These are phyloP conservation scores for Lissonota sp. DNA, from an alignment of 2,888 invertebrate species.

Conservation along the genomic window DNA sequence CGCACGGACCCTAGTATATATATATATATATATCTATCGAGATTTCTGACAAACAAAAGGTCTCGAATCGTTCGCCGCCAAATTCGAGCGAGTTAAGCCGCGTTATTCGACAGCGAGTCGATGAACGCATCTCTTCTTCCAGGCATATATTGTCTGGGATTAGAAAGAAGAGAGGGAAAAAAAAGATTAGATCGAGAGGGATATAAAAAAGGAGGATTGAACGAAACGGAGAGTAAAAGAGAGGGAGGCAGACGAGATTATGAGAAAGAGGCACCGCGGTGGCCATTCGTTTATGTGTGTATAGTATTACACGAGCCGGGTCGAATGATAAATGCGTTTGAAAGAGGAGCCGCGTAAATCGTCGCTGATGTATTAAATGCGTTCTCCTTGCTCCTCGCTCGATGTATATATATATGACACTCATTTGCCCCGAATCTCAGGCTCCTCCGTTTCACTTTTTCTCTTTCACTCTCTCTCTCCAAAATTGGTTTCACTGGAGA, in stretches of 20 bases:
- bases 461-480: constrained; percentile 15
- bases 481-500: constrained; percentile 19
- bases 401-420: constrained; percentile 27
- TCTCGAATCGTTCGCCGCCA: background rate
- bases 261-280: constrained; percentile 2
- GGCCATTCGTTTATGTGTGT: background rate
- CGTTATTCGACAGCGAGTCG: no score
- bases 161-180: constrained; percentile 73
- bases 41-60: background rate
- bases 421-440: constrained; percentile 41
- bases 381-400: background rate
- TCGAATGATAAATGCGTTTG: constrained; percentile 54
- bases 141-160: no score
- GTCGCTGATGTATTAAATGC: constrained; percentile 66
- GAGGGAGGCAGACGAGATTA: constrained; percentile 19
- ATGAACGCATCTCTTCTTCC: no score
- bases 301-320: constrained; percentile 6
- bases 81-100: no score
- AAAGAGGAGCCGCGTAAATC: constrained; percentile 75
- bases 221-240: constrained; percentile 52
- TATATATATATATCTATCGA: no score
- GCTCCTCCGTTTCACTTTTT: constrained; percentile 23
- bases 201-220: constrained; percentile 45
- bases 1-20: no score
- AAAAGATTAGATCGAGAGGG: constrained; percentile 39